phyloP scores from a whole-genome alignment of 2,113 vertebrate genomes.

The Harpagus bidentatus region DNA sequence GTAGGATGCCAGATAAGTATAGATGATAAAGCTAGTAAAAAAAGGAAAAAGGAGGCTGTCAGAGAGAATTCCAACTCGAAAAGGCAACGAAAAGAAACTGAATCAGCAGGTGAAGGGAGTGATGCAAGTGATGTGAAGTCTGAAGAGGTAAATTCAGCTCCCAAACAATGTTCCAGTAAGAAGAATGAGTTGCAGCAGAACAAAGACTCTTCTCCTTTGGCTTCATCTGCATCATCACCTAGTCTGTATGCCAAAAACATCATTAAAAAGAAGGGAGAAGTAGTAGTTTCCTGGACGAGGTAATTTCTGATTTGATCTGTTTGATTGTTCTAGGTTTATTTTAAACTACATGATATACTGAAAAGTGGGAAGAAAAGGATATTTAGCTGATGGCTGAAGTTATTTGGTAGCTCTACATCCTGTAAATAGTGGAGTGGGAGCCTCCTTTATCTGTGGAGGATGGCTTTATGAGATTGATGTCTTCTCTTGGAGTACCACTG shows the following conservation, averaged over 20 bases:
- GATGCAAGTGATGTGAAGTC: background rate
- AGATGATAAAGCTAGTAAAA: slow-evolving; percentile 67
- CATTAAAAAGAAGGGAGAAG: slow-evolving; percentile 91
- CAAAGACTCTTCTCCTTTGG: slow-evolving; percentile 32
- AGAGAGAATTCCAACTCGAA: slow-evolving; percentile 51
- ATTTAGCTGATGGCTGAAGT: background rate
- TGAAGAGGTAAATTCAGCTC: slow-evolving; percentile 35
- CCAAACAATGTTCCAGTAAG: slow-evolving; percentile 18
- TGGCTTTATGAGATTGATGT: background rate
- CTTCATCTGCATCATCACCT: slow-evolving; percentile 64
- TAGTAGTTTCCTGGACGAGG: slow-evolving; percentile 93
- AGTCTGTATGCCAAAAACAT: slow-evolving; percentile 92
- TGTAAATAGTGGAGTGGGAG: background rate
- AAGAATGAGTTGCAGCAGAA: slow-evolving; percentile 28
- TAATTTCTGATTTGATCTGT: slow-evolving; percentile 47
- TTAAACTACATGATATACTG: fast-evolving
- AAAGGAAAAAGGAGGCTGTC: slow-evolving; percentile 62
- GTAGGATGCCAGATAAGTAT: slow-evolving; percentile 8
- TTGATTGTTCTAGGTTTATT: background rate
- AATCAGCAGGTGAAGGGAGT: slow-evolving; percentile 25
- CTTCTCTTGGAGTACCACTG: background rate
- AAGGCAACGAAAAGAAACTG: slow-evolving; percentile 60
- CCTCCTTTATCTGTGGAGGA: background rate
- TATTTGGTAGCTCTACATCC: background rate
- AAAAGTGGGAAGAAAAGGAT: background rate